Base-by-base conservation (phyloP, 2,113 vertebrate species). In the Lophius piscatorius region DNA sequence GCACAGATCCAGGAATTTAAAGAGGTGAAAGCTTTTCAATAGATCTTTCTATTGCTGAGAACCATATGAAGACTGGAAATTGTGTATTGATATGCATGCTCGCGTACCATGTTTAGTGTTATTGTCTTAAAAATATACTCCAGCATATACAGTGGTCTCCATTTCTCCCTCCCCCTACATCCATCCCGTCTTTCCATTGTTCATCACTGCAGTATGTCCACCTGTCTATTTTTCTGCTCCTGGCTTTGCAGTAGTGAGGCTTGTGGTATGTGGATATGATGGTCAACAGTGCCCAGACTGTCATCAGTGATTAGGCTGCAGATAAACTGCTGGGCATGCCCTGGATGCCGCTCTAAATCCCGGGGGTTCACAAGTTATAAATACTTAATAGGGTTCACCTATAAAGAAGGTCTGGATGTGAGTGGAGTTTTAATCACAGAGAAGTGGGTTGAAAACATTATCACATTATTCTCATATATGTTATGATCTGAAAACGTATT, bases 1-100 rank as follows among this genome's bases (percentile, higher is more conserved):
- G 92, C 95, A 8, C 96, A 98, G 91, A 98, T 98, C 89, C 95
- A 98, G 87, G 96, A 98, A 81, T 98, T 98, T 73, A 98, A 98
- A 79, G 96, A 98, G 94, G 96, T 97, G 70, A 71, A 48, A 58
- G 50, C 52, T 38, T 34, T 21, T 52, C 6, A 23, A 33, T 33
- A 12, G 3, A 23, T 29, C 61, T 26, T n/a, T 12, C 16, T 44
- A 41, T 38, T 20, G 14, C 31, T n/a, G 6, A 26, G 4, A n/a
- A 18, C 17, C 10, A 3, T 10, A 36, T 31, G 16, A 17, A n/a
- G 28, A n/a, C 31, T 24, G 9, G 9, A 44, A 46, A 31, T 10
- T 6, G 2, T 8, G 20, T 6, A 38, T 28, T 10, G 52, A 61
- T 64, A 20, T 41, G n/a, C 10, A 6, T 39, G 23, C 28, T 11